Evolutionary conservation across 2,113 vertebrate species (phyloP), one percentile per base, ranked within the genome.

Genomic region (Trochalopteron elliotii): DNA sequence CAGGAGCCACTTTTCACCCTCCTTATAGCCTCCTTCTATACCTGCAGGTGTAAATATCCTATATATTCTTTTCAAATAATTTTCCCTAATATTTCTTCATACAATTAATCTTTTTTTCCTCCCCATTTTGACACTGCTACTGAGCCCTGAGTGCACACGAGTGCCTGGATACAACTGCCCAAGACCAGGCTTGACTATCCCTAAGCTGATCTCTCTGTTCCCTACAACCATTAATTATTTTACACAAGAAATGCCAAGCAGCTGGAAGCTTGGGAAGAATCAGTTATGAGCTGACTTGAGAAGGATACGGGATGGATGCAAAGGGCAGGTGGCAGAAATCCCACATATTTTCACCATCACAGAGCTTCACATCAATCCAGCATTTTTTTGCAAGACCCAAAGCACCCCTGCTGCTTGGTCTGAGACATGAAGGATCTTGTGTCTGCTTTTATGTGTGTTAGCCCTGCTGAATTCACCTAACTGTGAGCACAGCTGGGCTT

Each of bases 241-340:
- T 81, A 95, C 84, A 96, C 72, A 96, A 96, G 89, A 89, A 94
- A 78, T 21, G 30, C 77, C 89, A 93, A 91, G 77, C 72, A 95
- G 95, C 93, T 94, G 95, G 83, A 83, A 93, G 77, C 90, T 88
- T 28, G 70, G 65, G 81, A 89, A 79, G 92, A 87, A 85, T 71
- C 4, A 2, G 33, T 87, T 59, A 87, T 81, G 84, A 93, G 90
- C 90, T 25, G 87, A 91, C 93, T 96, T 79, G 56, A 93, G 91
- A 90, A 94, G 77, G 87, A 27, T 52, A 63, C 2, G 7, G 71
- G 78, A 71, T 6, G 78, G 87, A 89, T 82, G 81, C 84, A 82
- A 94, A 93, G 92, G 84, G 88, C 90, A 91, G 93, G 93, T 91
- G 94, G 90, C 92, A 96, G 84, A 95, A 94, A 87, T 68, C 63